Conservation (phyloP, 2,113 vertebrate species). For the Antigone vipio region DNA sequence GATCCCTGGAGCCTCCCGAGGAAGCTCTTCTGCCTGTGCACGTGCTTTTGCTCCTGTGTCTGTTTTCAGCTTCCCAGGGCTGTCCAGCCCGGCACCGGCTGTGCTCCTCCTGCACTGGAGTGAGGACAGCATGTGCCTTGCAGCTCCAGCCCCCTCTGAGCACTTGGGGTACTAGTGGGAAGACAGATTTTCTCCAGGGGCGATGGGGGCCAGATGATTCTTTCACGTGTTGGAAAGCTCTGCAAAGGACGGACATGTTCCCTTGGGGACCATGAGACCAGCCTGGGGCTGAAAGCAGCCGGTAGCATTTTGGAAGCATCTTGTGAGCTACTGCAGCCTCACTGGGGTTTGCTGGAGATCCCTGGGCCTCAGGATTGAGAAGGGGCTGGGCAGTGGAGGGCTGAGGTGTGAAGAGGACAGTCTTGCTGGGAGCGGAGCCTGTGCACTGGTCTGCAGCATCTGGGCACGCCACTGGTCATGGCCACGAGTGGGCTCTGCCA, state of each 20-base stretch:
- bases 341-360: background rate
- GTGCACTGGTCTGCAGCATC: background rate
- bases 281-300: background rate
- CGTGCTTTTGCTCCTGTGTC: background rate
- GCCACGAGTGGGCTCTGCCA: background rate
- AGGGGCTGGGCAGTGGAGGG: background rate
- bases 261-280: background rate
- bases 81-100: background rate
- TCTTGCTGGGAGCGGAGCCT: background rate
- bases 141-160: background rate
- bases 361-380: background rate
- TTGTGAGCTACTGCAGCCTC: background rate
- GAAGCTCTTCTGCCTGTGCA: background rate
- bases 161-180: background rate
- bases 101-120: background rate
- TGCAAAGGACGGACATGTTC: background rate
- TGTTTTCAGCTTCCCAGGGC: background rate
- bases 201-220: background rate
- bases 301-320: background rate
- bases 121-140: background rate
- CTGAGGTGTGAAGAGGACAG: background rate
- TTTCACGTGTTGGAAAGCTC: background rate
- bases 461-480: fast-evolving
- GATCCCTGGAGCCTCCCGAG: background rate
- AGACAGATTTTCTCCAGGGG: background rate